Conservation (phyloP, 1,140 invertebrate genomes). For the Galendromus occidentalis region DNA sequence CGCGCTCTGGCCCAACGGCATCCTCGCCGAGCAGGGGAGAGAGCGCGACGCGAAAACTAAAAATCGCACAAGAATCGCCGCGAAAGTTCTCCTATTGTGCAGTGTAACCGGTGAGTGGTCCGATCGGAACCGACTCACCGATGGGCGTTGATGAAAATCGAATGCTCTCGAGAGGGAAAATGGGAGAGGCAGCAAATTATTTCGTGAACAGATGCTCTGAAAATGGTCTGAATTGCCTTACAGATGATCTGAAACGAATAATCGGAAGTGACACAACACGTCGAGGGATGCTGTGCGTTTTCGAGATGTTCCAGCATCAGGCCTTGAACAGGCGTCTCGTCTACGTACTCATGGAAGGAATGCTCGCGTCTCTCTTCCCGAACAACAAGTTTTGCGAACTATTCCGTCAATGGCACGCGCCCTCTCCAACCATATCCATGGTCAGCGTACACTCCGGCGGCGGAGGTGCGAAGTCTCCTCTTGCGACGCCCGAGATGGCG, state of each 20-base stretch:
- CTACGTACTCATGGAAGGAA: slow-evolving; percentile 65
- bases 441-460: neutral
- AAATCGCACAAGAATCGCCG: slow-evolving; percentile 56
- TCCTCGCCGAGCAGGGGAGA: slow-evolving; percentile 37
- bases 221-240: slow-evolving; percentile 24
- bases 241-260: slow-evolving; percentile 72
- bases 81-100: slow-evolving; percentile 60
- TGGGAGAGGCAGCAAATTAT: slow-evolving; percentile 11
- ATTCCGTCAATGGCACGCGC: slow-evolving; percentile 43
- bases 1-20: slow-evolving; percentile 54
- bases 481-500: neutral
- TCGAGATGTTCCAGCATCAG: slow-evolving; percentile 63
- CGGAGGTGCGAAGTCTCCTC: neutral
- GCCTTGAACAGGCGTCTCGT: slow-evolving; percentile 62
- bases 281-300: slow-evolving; percentile 63
- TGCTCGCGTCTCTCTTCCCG: slow-evolving; percentile 52
- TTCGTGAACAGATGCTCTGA: neutral
- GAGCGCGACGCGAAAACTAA: slow-evolving; percentile 47
- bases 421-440: slow-evolving; percentile 6
- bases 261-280: slow-evolving; percentile 73
- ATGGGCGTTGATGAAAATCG: too few species aligned
- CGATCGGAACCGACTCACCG: slow-evolving; percentile 5
- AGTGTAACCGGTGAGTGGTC: slow-evolving; percentile 42
- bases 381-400: slow-evolving; percentile 43
- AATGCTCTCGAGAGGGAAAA: too few species aligned